Conservation (phyloP, 2,888 invertebrate species). For the Drosophila borealis region DNA sequence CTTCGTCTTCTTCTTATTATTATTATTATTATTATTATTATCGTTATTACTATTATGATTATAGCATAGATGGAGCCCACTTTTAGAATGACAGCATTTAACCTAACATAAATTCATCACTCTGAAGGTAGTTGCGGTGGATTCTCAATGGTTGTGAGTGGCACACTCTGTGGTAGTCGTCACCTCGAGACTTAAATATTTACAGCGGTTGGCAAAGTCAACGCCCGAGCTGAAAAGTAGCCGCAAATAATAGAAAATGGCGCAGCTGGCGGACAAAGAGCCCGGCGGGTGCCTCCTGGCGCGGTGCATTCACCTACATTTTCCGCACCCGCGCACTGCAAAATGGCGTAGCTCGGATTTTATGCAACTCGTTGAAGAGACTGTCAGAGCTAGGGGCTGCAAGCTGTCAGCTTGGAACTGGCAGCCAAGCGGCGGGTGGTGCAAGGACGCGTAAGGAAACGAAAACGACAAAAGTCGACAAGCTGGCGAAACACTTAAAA, state of each 20-base stretch:
- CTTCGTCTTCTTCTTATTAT: too few species aligned
- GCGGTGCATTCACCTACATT: conserved; percentile 78
- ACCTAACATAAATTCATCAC: not conserved
- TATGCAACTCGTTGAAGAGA: conserved; percentile 35
- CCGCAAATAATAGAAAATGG: conserved; percentile 62
- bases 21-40: too few species aligned
- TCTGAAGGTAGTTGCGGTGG: conserved; percentile 7
- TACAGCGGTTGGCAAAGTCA: conserved; percentile 60
- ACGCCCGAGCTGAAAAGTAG: conserved; percentile 65
- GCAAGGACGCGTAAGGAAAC: conserved; percentile 9
- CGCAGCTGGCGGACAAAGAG: conserved; percentile 45
- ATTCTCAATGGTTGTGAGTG: not conserved
- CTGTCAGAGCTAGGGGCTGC: conserved; percentile 12
- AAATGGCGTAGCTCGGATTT: conserved; percentile 66
- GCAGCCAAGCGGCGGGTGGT: conserved; percentile 9
- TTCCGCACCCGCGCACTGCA: conserved; percentile 53
- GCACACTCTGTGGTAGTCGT: not conserved
- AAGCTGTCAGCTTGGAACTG: conserved; percentile 18
- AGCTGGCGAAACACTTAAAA: conserved; percentile 67
- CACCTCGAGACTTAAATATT: conserved; percentile 28
- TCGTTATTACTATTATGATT: too few species aligned
- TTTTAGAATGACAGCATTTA: too few species aligned
- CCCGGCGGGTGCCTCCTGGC: conserved; percentile 27
- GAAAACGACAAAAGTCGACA: conserved; percentile 57
- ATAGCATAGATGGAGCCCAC: too few species aligned